Evolutionary conservation across 2,888 invertebrate genomes (phyloP).

Genomic region (Zhuqinia jingwanae): DNA sequence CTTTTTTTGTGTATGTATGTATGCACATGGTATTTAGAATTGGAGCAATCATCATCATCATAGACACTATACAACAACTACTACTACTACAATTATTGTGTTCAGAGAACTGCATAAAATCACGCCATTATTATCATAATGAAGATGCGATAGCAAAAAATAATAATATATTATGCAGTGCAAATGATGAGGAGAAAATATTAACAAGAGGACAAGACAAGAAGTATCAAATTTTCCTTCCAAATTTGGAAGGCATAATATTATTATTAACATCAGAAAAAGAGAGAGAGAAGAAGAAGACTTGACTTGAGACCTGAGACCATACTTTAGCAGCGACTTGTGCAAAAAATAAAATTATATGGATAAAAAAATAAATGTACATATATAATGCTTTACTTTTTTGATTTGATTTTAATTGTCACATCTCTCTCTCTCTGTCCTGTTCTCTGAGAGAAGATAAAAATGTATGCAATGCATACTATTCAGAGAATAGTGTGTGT

Average conservation of each 20-base stretch:
- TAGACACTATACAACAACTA: too few species aligned
- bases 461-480: background rate
- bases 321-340: background rate
- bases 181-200: constrained; percentile 25
- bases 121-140: constrained; percentile 49
- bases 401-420: background rate
- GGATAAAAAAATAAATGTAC: constrained; percentile 2
- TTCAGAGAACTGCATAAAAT: constrained; percentile 42
- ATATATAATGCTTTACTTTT: background rate
- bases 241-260: constrained; percentile 43
- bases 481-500: background rate
- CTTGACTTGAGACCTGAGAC: background rate
- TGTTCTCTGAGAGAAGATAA: background rate
- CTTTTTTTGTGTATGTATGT: too few species aligned
- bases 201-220: constrained; percentile 26
- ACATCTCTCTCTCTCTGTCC: background rate
- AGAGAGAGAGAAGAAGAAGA: constrained; percentile 22
- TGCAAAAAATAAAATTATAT: constrained; percentile 47
- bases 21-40: constrained; percentile 47
- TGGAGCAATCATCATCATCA: constrained; percentile 34
- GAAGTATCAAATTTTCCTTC: constrained; percentile 54
- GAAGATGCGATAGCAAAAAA: constrained; percentile 33
- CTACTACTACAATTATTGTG: background rate
- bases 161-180: background rate
- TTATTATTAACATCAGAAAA: background rate